Evolutionary conservation across 2,113 vertebrate species (phyloP), one percentile per base, ranked within the genome.

Genomic region (Hippocampus abdominalis): DNA sequence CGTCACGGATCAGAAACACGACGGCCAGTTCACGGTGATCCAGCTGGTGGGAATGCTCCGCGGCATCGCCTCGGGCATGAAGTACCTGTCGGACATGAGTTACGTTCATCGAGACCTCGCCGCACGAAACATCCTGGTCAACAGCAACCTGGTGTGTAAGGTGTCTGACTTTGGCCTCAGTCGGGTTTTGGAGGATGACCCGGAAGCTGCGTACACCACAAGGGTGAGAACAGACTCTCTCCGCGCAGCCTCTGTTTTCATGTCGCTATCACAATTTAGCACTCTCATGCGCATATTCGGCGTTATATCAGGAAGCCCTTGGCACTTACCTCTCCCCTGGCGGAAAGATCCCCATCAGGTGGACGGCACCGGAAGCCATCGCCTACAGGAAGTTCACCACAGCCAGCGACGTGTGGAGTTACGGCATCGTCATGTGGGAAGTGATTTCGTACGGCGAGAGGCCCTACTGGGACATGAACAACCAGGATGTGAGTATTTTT

Each of bases 131-230:
- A 98, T 98, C 65, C 92, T 99, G 64, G 97, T 98, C 56, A 99
- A 99, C 87, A 98, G 96, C 91, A 99, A 99, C 91, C 88, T 99
- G 76, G 97, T 99, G 71, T 99, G 97, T 84, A 99, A 99, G 81
- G 97, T 99, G 69, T 99, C 97, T 0, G 97, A 99, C 87, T 99
- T 99, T 0, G 97, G 97, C 81, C 95, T 99, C 94, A 98, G 96
- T 23, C 92, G 97, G 0, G 96, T 98, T 21, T 93, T 99, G 53
- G 95, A 98, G 85, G 97, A 98, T 0, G 96, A 98, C 72, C 96
- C 96, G 0, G 96, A 98, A 81, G 96, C 95, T 8, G 96, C 96
- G 46, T 99, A 99, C 66, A 98, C 96, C 7, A 97, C 97, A 1
- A 92, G 95, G 92, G 96, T 98, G 85, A 88, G 86, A 77, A 29